Evolutionary conservation across 1,140 invertebrate genomes (phyloP).

Genomic region (Adelges cooleyi): DNA sequence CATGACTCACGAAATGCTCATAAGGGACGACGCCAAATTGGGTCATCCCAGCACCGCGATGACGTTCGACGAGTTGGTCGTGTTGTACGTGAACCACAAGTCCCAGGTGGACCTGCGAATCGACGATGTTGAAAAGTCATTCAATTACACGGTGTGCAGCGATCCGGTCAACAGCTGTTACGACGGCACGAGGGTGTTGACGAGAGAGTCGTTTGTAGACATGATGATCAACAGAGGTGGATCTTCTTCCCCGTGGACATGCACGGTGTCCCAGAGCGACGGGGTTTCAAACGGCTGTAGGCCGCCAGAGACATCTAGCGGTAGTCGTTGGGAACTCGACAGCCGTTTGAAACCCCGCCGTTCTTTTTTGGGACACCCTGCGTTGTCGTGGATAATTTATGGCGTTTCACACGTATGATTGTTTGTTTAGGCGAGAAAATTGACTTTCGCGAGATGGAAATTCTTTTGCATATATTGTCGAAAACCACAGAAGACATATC

Average conservation of each 20-base stretch:
- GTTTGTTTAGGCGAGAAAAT: slow-evolving; percentile 2
- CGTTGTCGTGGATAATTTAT: no score
- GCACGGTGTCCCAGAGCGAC: no score
- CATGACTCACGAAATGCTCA: not conserved
- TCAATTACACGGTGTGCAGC: not conserved
- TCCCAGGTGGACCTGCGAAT: not conserved
- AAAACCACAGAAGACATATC: not conserved
- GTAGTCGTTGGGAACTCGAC: no score
- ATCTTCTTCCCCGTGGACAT: no score
- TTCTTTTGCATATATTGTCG: not conserved
- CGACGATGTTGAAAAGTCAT: not conserved
- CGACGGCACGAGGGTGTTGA: not conserved
- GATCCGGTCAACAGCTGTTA: not conserved
- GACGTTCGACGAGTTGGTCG: not conserved
- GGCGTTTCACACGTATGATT: no score
- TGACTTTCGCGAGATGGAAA: not conserved
- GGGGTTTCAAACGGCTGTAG: no score
- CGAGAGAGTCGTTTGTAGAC: not conserved
- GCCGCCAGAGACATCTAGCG: no score
- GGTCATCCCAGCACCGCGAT: not conserved
- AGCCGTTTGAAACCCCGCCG: no score
- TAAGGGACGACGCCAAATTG: not conserved
- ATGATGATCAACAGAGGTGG: not conserved
- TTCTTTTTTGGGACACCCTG: no score
- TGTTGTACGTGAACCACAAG: slow-evolving; percentile 7